Base-by-base conservation (phyloP, 2,113 vertebrate species). In the Junco hyemalis region DNA sequence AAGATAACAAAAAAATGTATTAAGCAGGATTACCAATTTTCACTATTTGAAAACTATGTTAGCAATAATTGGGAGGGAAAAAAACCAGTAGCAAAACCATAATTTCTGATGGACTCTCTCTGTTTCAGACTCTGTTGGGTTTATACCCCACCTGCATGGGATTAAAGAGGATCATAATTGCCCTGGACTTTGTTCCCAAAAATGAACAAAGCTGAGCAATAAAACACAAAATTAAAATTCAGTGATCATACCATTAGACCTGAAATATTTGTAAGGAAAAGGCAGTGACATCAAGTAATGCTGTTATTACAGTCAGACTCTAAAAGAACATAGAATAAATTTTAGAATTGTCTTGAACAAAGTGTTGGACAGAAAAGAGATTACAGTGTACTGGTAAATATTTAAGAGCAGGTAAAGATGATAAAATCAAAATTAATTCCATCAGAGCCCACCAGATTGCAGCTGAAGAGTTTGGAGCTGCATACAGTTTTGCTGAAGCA, bases 351-450 rank as follows among this genome's bases (percentile, higher is more conserved):
- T 69, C 73, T 83, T 72, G 48, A 94, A 94, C 81, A 64, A 68
- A 84, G 13, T 64, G 71, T 81, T 71, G 81, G 56, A 92, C 71
- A 93, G 71, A 86, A 82, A 68, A 88, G 42, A 86, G 24, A 70
- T 80, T 77, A 24, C n/a, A 56, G 40, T 88, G 51, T 54, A 61
- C 44, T 64, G 26, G 68, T 86, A 96, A 90, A 90, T 86, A 94
- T 93, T 93, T 93, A 92, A 83, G 73, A 93, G 86, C 31, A 93
- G 74, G 82, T 87, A 81, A 89, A 82, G 72, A 86, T 51, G 64
- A 92, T 80, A 84, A 95, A 96, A 97, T 77, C 54, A 92, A 90
- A 93, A 94, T 92, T 93, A 93, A 90, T 95, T 95, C 72, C 54
- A 68, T 85, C 69, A 73, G 64, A 95, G 57, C 56, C 79, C 74